Conservation (phyloP, 1,140 invertebrate species). For the Tribolium madens region DNA sequence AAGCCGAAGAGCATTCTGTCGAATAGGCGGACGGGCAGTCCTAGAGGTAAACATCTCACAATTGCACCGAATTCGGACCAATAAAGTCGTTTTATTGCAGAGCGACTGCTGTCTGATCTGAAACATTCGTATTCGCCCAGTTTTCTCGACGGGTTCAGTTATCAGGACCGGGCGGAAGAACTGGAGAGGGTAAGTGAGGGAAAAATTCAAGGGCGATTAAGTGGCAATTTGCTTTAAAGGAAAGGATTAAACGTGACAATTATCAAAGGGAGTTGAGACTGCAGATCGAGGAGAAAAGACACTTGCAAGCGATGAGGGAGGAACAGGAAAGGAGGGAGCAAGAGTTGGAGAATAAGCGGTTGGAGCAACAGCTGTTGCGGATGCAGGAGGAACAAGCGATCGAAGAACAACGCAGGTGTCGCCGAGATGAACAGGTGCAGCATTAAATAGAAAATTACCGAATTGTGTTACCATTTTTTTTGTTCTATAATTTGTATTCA, state of each 20-base stretch:
- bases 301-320: conserved; percentile 59
- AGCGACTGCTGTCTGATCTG: conserved; percentile 58
- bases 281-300: conserved; percentile 64
- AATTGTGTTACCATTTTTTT: not conserved
- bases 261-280: conserved; percentile 62
- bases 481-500: not conserved
- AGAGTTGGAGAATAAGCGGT: conserved; percentile 68
- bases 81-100: conserved; percentile 44
- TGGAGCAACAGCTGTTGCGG: conserved; percentile 69
- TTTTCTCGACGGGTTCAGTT: conserved; percentile 63
- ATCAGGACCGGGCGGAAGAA: conserved; percentile 60
- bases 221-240: conserved; percentile 52
- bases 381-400: conserved; percentile 67
- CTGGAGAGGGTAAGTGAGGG: conserved; percentile 58
- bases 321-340: conserved; percentile 64
- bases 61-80: too few relatives aligned
- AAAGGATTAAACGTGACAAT: conserved; percentile 62
- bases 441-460: not conserved
- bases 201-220: not conserved
- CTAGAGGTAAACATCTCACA: conserved; percentile 62
- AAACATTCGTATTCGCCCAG: conserved; percentile 60
- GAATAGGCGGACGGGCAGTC: conserved; percentile 61
- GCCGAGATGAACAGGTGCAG: conserved; percentile 56
- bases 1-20: conserved; percentile 63
- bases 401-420: conserved; percentile 62